Evolutionary conservation across 2,888 invertebrate genomes (phyloP).

Genomic region (Amorpha juglandis): DNA sequence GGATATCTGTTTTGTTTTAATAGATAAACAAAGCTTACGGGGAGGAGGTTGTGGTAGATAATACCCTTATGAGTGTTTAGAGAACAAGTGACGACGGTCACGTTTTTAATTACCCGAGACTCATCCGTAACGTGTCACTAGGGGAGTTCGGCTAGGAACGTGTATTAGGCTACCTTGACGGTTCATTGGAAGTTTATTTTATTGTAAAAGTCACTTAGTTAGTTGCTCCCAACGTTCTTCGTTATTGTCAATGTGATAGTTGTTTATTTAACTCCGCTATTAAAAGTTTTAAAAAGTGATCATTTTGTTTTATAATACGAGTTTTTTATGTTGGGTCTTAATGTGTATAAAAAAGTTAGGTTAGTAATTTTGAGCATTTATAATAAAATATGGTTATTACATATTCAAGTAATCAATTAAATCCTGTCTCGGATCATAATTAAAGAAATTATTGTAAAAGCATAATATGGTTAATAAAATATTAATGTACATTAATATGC

Average conservation of each 20-base stretch:
- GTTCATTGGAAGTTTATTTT: conserved; percentile 30
- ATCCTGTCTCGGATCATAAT: too few species aligned
- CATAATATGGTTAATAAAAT: too few species aligned
- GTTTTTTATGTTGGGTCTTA: neutral
- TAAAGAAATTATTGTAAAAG: too few species aligned
- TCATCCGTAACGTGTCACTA: conserved; percentile 75
- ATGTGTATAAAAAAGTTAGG: neutral
- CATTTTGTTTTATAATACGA: neutral
- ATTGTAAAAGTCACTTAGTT: conserved; percentile 19
- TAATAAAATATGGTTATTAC: too few species aligned
- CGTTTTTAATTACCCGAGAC: conserved; percentile 81
- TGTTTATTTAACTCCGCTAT: neutral
- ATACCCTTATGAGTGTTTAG: conserved; percentile 70
- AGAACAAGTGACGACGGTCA: conserved; percentile 83
- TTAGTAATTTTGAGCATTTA: too few species aligned
- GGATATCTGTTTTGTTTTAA: conserved; percentile 25
- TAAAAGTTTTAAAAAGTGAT: conserved; percentile 4
- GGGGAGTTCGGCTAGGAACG: conserved; percentile 52
- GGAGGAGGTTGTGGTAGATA: conserved; percentile 75
- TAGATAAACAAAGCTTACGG: conserved; percentile 66
- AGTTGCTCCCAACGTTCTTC: conserved; percentile 5
- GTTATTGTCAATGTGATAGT: neutral
- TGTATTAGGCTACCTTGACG: conserved; percentile 45
- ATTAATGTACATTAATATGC: too few species aligned
- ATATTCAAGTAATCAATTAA: too few species aligned